Conservation (phyloP, 2,888 invertebrate genomes). For the Andrena marginata region DNA sequence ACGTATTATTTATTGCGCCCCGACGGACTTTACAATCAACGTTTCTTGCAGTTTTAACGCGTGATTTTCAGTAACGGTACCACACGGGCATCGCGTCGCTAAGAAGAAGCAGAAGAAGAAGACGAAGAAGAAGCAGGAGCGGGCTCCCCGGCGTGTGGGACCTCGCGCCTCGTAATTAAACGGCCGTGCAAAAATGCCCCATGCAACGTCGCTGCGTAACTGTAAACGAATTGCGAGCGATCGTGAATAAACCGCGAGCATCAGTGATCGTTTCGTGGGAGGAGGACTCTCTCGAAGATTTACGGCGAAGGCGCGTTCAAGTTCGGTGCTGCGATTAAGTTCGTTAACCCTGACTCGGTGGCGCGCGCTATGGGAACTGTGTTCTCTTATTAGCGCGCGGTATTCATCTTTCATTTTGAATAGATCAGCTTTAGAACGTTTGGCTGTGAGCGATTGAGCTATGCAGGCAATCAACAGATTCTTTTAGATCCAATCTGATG, state of each 20-base stretch:
- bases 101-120: background rate
- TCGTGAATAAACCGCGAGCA: slow-evolving; percentile 22
- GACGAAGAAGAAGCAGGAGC: background rate
- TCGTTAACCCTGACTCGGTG: slow-evolving; percentile 4
- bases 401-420: slow-evolving; percentile 25
- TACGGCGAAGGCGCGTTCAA: slow-evolving; percentile 9
- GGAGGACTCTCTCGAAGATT: slow-evolving; percentile 4
- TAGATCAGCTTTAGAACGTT: background rate
- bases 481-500: too few relatives aligned
- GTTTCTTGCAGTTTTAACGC: slow-evolving; percentile 42
- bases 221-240: slow-evolving; percentile 38
- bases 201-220: slow-evolving; percentile 13
- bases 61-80: slow-evolving; percentile 56
- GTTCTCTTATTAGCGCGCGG: slow-evolving; percentile 14
- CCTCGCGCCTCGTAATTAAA: slow-evolving; percentile 46
- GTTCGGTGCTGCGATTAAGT: slow-evolving; percentile 19
- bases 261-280: slow-evolving; percentile 3
- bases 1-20: slow-evolving; percentile 53
- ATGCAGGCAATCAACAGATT: background rate
- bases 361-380: slow-evolving; percentile 7
- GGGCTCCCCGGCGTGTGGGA: slow-evolving; percentile 31
- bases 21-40: slow-evolving; percentile 30
- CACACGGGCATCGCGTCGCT: background rate
- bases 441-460: slow-evolving; percentile 14
- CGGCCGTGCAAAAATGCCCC: slow-evolving; percentile 5